A percentile compares a stretch with the other conserved stretches of the same genome.
Evolutionary conservation across 2,888 invertebrate genomes (phyloP).

Genomic region (Lycaena phlaeas): DNA sequence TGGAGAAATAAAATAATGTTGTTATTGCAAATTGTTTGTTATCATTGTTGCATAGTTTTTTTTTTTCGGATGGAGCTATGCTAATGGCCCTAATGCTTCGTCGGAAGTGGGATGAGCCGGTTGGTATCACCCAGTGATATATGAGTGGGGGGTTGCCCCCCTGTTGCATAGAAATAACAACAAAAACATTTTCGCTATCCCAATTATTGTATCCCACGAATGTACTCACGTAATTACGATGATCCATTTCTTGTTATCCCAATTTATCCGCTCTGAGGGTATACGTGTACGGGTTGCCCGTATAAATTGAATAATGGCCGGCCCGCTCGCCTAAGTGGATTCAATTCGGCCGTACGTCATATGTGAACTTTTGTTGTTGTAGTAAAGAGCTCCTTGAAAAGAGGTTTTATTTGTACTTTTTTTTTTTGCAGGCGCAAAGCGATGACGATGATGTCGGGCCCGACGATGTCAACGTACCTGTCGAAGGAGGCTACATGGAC

Average conservation of each 20-base stretch:
- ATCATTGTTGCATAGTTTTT: no score
- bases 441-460: slow-evolving; percentile 96
- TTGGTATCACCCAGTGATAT: no score
- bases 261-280: slow-evolving; percentile 29
- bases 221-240: slow-evolving; percentile 5
- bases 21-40: no score
- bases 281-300: slow-evolving; percentile 34
- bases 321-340: slow-evolving; percentile 53
- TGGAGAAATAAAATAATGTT: no score
- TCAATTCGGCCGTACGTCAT: slow-evolving; percentile 48
- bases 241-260: slow-evolving; percentile 7
- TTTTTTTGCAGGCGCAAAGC: slow-evolving; percentile 88
- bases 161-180: no score
- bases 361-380: slow-evolving; percentile 16
- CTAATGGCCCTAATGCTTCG: no score
- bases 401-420: slow-evolving; percentile 14
- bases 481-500: slow-evolving; percentile 98
- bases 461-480: slow-evolving; percentile 96
- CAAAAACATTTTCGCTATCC: not conserved
- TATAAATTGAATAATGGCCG: slow-evolving; percentile 62
- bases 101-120: no score
- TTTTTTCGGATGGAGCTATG: no score
- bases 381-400: not conserved
- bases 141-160: no score
- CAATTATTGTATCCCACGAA: not conserved